Percentiles rank a stretch among this genome's conserved stretches.
Conservation (phyloP, 2,113 vertebrate species). For the Dasyornis broadbenti region DNA sequence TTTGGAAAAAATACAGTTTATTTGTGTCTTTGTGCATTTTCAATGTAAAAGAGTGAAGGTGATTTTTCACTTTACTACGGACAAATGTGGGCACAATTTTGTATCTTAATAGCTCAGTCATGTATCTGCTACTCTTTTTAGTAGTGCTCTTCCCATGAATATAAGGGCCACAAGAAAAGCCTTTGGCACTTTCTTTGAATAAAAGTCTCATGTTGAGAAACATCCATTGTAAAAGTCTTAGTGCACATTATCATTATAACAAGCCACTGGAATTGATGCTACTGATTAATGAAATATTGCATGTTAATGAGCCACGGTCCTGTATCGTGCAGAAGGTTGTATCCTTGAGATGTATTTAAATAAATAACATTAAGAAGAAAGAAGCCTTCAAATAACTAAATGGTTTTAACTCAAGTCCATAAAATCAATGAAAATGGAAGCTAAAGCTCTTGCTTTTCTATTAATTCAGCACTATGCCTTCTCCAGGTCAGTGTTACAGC, state of each 20-base stretch:
- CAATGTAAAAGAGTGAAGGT: background rate
- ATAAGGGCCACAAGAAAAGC: background rate
- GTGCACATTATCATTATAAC: background rate
- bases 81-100: accelerated
- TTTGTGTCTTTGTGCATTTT: background rate
- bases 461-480: constrained; percentile 14
- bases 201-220: background rate
- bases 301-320: background rate
- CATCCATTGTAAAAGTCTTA: background rate
- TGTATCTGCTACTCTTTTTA: background rate
- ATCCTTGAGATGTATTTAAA: constrained; percentile 31
- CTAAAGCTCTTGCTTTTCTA: constrained; percentile 35
- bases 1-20: background rate
- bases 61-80: background rate
- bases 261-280: background rate
- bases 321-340: background rate
- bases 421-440: constrained; percentile 52
- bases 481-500: constrained; percentile 44
- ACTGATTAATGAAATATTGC: background rate
- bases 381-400: constrained; percentile 18
- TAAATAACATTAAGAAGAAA: constrained; percentile 29
- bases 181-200: background rate
- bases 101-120: background rate
- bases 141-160: background rate
- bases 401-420: constrained; percentile 34